Percentiles rank a stretch among this genome's conserved stretches.
These are phyloP conservation scores for Chymomyza costata DNA, from an alignment of 1,140 invertebrate genomes.

Conservation along the genomic window DNA sequence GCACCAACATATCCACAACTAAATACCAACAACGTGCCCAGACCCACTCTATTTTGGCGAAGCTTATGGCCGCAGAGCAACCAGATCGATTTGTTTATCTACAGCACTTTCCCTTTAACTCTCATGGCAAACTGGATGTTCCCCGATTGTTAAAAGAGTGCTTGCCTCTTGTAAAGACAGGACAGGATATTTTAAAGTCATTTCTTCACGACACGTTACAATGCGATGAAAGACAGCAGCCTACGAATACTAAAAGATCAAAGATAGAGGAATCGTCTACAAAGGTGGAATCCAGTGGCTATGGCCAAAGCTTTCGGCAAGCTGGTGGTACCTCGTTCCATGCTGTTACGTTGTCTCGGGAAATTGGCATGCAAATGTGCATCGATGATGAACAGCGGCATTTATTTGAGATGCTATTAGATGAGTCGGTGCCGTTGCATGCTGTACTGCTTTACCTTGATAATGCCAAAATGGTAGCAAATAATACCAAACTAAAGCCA, in stretches of 20 bases:
- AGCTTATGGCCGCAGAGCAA: constrained; percentile 53
- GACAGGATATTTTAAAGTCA: constrained; percentile 46
- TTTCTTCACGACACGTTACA: constrained; percentile 55
- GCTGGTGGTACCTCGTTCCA: constrained; percentile 66
- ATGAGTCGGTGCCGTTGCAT: constrained; percentile 34
- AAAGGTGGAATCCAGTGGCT: constrained; percentile 5
- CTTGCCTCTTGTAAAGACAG: constrained; percentile 34
- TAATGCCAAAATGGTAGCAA: constrained; percentile 40
- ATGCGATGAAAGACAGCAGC: neutral
- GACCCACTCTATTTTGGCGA: constrained; percentile 52
- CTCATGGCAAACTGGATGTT: constrained; percentile 76
- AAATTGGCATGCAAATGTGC: constrained; percentile 51
- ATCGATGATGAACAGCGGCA: constrained; percentile 42
- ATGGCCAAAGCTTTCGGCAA: constrained; percentile 43
- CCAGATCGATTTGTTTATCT: constrained; percentile 74
- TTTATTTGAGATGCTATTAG: constrained; percentile 44
- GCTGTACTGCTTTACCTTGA: constrained; percentile 37
- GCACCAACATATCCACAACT: constrained; percentile 31
- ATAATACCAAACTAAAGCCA: constrained; percentile 45
- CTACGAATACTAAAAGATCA: constrained; percentile 35
- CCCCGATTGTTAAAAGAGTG: constrained; percentile 41
- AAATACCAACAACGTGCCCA: constrained; percentile 47
- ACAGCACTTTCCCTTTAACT: constrained; percentile 75
- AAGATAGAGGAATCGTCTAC: constrained; percentile 5
- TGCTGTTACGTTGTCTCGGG: constrained; percentile 53